Conservation (phyloP, 2,113 vertebrate genomes). For the Tricholaema leucomelas region DNA sequence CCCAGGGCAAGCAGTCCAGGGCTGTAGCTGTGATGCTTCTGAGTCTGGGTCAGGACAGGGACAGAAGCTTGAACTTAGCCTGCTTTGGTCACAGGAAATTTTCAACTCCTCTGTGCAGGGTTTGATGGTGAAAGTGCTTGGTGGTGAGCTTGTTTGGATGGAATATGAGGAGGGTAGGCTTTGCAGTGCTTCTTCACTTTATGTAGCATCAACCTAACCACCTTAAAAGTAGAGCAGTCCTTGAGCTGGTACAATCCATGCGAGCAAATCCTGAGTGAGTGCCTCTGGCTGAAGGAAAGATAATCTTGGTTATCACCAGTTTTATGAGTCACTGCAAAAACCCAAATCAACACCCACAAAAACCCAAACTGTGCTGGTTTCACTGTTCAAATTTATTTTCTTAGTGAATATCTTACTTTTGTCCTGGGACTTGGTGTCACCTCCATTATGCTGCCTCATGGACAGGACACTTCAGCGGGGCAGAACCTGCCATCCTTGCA, state of each 20-base stretch:
- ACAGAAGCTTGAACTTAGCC: not conserved
- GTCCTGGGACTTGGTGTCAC: not conserved
- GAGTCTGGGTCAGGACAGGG: not conserved
- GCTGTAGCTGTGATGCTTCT: not conserved
- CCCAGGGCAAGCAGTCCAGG: not conserved
- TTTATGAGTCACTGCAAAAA: not conserved
- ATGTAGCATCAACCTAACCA: slow-evolving; percentile 45
- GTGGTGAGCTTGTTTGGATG: not conserved
- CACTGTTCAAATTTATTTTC: not conserved
- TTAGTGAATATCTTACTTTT: not conserved
- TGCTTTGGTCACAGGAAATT: not conserved
- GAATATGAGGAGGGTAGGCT: not conserved
- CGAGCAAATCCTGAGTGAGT: not conserved
- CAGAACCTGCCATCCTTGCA: not conserved
- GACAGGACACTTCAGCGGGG: not conserved
- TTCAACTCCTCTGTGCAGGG: not conserved
- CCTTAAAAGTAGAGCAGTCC: slow-evolving; percentile 9
- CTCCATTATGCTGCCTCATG: not conserved
- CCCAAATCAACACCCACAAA: too few species aligned
- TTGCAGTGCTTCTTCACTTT: not conserved
- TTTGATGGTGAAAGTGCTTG: not conserved
- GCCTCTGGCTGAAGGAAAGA: not conserved
- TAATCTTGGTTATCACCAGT: not conserved
- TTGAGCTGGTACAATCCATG: not conserved
- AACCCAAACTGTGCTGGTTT: not conserved